phyloP scores from a whole-genome alignment of 2,113 vertebrate genomes.

The Archilochus colubris region DNA sequence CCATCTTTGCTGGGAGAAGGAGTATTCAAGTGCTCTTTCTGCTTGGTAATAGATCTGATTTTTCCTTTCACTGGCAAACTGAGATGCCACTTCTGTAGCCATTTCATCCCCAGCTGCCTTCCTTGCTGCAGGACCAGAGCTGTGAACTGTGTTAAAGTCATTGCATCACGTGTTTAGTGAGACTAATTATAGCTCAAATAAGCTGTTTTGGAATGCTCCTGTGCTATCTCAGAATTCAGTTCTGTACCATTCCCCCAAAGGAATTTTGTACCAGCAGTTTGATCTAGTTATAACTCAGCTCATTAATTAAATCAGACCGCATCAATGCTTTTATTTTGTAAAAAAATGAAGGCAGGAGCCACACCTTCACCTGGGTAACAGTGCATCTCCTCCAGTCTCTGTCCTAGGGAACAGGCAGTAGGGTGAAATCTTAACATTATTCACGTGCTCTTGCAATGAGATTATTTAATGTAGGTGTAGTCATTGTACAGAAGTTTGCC shows the following conservation, averaged over 20 bases:
- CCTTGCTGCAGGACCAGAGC: background rate
- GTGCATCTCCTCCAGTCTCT: background rate
- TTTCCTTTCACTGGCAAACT: background rate
- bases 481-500: conserved; percentile 3
- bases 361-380: background rate
- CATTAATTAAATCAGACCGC: background rate
- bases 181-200: background rate
- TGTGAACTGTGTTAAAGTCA: background rate
- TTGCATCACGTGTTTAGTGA: background rate
- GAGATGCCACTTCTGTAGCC: background rate
- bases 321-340: background rate
- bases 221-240: background rate
- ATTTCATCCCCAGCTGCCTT: background rate
- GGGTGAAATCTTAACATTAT: conserved; percentile 21
- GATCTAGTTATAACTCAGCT: background rate
- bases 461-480: conserved; percentile 59
- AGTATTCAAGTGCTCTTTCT: background rate
- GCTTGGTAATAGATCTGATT: background rate
- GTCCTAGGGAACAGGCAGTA: background rate
- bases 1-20: background rate
- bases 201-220: background rate
- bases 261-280: background rate
- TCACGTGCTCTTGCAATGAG: conserved; percentile 49
- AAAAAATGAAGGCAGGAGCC: background rate
- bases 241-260: background rate